Conservation (phyloP, 2,113 vertebrate genomes). For the Paratilapia polleni region DNA sequence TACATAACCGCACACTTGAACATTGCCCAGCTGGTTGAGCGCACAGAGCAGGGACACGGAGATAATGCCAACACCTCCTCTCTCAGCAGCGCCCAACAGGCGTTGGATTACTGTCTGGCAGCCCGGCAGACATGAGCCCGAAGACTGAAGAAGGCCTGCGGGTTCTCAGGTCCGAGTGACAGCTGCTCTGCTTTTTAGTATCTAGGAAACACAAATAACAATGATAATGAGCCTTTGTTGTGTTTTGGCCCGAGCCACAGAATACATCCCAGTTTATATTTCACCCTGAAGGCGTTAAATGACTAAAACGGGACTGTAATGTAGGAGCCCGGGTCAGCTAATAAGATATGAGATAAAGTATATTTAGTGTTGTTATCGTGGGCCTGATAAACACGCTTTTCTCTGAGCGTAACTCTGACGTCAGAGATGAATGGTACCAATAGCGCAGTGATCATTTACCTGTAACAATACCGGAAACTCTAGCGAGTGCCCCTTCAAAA, state of each 20-base stretch:
- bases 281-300: background rate
- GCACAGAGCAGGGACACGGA: slow-evolving; percentile 20
- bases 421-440: slow-evolving; percentile 57
- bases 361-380: slow-evolving; percentile 11
- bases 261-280: background rate
- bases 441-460: slow-evolving; percentile 39
- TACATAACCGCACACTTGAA: slow-evolving; percentile 56
- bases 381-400: slow-evolving; percentile 45
- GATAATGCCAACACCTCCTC: slow-evolving; percentile 10
- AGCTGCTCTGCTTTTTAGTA: background rate
- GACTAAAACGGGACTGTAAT: rapidly evolving
- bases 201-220: background rate
- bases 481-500: background rate
- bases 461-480: slow-evolving; percentile 27
- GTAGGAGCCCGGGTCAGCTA: too few species aligned
- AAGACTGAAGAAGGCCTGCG: background rate
- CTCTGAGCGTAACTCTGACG: slow-evolving; percentile 68
- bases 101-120: background rate
- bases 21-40: slow-evolving; percentile 28
- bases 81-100: background rate
- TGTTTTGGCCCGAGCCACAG: background rate
- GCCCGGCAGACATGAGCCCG: background rate
- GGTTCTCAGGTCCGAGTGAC: background rate
- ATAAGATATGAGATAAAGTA: background rate
- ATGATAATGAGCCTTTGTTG: slow-evolving; percentile 16